A percentile compares a stretch with the other conserved stretches of the same genome.
These are phyloP conservation scores for Loris lydekkerianus DNA, from an alignment of 2,797 vertebrate genomes.

Conservation along the genomic window DNA sequence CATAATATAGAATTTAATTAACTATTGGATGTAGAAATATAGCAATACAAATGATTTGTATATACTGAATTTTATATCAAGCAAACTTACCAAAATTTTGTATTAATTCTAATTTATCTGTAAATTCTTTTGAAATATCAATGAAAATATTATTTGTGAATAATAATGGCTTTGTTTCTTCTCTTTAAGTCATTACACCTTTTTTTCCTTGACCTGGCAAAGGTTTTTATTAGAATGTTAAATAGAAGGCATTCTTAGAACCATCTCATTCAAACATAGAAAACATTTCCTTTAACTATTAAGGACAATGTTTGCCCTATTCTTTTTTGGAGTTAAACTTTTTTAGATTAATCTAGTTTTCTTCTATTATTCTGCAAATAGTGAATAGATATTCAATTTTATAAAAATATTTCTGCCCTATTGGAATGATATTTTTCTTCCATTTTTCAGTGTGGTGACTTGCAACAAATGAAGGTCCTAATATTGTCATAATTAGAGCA, in stretches of 20 bases:
- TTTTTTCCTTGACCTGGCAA: background rate
- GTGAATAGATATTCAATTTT: background rate
- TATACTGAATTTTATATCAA: background rate
- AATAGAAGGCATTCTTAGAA: background rate
- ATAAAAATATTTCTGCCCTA: background rate
- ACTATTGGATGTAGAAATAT: background rate
- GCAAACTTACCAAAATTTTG: background rate
- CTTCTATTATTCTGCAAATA: background rate
- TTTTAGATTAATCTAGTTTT: background rate
- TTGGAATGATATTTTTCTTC: background rate
- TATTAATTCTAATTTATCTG: background rate
- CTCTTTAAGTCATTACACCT: background rate
- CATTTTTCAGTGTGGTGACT: background rate
- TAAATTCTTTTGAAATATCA: background rate
- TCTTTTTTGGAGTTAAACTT: background rate
- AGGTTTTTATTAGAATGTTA: constrained; percentile 7
- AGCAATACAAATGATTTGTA: background rate
- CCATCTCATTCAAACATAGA: background rate
- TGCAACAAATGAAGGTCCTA: background rate
- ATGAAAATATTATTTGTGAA: background rate
- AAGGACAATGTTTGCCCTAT: background rate
- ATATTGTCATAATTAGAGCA: background rate
- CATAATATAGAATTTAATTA: background rate
- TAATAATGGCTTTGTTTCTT: background rate
- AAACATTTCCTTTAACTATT: background rate